phyloP scores from a whole-genome alignment of 2,888 invertebrate species.

The Clusia tigrina region DNA sequence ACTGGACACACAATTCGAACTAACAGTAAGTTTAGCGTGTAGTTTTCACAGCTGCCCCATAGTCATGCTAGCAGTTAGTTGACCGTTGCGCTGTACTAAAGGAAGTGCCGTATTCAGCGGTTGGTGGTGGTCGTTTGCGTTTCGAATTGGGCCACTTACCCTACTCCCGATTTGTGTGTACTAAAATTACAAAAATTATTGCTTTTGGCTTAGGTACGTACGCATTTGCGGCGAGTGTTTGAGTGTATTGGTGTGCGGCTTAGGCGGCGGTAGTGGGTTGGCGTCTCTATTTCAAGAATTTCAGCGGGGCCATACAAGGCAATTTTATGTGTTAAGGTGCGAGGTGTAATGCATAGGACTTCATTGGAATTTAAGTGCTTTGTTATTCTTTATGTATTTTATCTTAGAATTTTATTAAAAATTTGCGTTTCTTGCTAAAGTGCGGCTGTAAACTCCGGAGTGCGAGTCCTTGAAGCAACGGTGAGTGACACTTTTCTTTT shows the following conservation, averaged over 20 bases:
- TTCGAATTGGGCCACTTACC: conserved; percentile 20
- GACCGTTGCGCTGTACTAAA: conserved; percentile 14
- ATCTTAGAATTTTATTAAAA: no score
- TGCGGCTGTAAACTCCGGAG: no score
- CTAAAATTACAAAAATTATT: background rate
- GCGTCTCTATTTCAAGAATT: no score
- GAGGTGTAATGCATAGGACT: background rate
- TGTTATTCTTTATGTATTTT: no score
- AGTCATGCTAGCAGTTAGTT: conserved; percentile 23
- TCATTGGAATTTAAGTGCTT: background rate
- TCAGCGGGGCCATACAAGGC: background rate
- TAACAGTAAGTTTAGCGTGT: background rate
- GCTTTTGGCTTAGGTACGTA: background rate
- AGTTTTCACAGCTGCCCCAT: conserved; percentile 8
- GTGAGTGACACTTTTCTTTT: no score
- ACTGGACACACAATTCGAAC: conserved; percentile 46
- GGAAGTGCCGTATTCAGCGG: background rate
- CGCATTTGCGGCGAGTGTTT: background rate
- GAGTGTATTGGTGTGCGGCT: background rate
- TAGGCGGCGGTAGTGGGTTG: no score
- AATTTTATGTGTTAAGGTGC: background rate
- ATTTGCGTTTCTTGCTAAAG: no score
- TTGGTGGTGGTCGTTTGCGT: background rate
- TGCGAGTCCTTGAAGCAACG: no score
- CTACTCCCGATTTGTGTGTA: conserved; percentile 5